Conservation (phyloP, 2,888 invertebrate species). For the Tuberolachnus salignus region DNA sequence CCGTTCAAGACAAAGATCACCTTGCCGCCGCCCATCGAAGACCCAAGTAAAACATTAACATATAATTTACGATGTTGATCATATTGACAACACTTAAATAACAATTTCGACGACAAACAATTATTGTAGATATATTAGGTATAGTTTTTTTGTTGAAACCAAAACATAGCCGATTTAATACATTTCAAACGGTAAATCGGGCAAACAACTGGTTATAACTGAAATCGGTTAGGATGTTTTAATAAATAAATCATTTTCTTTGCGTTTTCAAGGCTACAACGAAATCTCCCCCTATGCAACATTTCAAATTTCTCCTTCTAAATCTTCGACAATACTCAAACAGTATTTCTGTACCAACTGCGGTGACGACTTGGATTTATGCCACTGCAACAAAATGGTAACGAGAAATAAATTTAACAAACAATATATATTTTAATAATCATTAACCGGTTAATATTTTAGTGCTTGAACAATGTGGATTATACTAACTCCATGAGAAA, state of each 20-base stretch:
- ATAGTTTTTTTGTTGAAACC: too few species aligned
- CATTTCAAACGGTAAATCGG: too few species aligned
- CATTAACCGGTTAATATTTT: neutral
- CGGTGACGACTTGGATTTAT: constrained; percentile 38
- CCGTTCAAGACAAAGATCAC: constrained; percentile 45
- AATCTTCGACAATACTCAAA: constrained; percentile 32
- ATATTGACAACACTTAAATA: too few species aligned
- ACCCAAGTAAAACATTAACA: constrained; percentile 29
- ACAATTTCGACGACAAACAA: too few species aligned
- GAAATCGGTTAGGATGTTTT: too few species aligned
- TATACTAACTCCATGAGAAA: constrained; percentile 37
- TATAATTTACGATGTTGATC: neutral
- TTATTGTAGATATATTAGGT: too few species aligned
- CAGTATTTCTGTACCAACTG: constrained; percentile 48
- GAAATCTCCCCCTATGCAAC: constrained; percentile 50
- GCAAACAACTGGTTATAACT: too few species aligned
- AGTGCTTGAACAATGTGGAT: constrained; percentile 33
- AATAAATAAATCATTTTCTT: neutral
- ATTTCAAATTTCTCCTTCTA: constrained; percentile 39
- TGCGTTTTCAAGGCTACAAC: constrained; percentile 38
- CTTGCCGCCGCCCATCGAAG: constrained; percentile 22
- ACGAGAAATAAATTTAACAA: neutral
- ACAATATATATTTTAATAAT: neutral
- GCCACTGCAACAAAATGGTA: constrained; percentile 42
- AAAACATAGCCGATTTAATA: too few species aligned